Evolutionary conservation across 2,888 invertebrate species (phyloP).

Genomic region (Andricus quercusramuli): DNA sequence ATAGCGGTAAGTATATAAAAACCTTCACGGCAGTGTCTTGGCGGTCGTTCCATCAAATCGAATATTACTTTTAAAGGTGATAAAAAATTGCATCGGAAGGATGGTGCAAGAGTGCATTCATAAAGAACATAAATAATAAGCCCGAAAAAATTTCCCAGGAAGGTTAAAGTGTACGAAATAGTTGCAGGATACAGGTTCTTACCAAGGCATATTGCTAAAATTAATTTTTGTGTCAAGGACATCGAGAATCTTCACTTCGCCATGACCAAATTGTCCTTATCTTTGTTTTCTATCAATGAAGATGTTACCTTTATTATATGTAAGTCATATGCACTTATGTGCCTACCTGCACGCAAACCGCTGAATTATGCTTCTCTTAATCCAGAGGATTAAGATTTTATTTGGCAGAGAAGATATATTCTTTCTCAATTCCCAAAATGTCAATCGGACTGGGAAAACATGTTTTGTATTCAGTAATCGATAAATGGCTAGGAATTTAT

Average conservation of each 20-base stretch:
- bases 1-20: conserved; percentile 20
- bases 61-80: conserved; percentile 32
- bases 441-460: too few relatives aligned
- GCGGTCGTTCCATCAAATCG: conserved; percentile 38
- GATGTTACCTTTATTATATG: conserved; percentile 11
- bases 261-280: conserved; percentile 28
- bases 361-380: not conserved
- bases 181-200: not conserved
- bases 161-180: conserved; percentile 14
- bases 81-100: conserved; percentile 32
- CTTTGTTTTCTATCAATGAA: conserved; percentile 8
- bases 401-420: not conserved
- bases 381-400: not conserved
- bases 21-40: conserved; percentile 25
- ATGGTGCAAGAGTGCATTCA: conserved; percentile 19
- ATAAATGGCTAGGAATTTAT: too few relatives aligned
- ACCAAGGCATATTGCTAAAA: not conserved
- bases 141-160: conserved; percentile 26
- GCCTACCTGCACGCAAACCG: not conserved
- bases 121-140: conserved; percentile 30
- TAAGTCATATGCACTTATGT: conserved; percentile 3
- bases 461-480: too few relatives aligned
- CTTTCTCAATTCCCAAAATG: too few relatives aligned
- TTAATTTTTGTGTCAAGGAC: conserved; percentile 28
- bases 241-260: conserved; percentile 20